Percentiles rank a stretch among this genome's conserved stretches.
Conservation (phyloP, 53 echinoderm and acorn worm species). For the Zoroaster sp. region DNA sequence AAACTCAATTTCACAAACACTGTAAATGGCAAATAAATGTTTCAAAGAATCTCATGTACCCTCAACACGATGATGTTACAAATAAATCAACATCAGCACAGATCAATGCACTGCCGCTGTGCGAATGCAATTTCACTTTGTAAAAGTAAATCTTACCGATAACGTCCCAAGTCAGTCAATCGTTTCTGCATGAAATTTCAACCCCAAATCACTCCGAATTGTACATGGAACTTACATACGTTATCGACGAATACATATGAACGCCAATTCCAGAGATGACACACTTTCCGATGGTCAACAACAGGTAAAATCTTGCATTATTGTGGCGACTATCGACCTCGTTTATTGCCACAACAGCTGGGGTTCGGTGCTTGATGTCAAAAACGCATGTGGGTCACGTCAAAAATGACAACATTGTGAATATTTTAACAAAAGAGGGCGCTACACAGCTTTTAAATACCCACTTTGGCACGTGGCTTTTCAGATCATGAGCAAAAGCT, state of each 20-base stretch:
- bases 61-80: too few species aligned
- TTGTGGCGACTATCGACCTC: background rate
- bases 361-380: background rate
- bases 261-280: background rate
- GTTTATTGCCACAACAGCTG: too few species aligned
- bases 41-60: too few species aligned
- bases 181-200: background rate
- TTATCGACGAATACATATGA: background rate
- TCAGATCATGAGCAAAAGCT: too few species aligned
- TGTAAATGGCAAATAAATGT: too few species aligned
- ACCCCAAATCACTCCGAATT: background rate
- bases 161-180: background rate
- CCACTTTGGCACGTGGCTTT: background rate
- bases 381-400: conserved; percentile 1
- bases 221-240: background rate
- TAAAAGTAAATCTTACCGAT: background rate
- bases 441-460: background rate
- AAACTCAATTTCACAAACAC: too few species aligned
- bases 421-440: background rate
- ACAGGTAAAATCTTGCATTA: background rate
- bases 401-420: background rate
- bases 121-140: too few species aligned
- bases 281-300: background rate
- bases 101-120: too few species aligned
- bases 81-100: too few species aligned